Conservation (phyloP, 2,888 invertebrate species). For the Herminia tarsipennalis region DNA sequence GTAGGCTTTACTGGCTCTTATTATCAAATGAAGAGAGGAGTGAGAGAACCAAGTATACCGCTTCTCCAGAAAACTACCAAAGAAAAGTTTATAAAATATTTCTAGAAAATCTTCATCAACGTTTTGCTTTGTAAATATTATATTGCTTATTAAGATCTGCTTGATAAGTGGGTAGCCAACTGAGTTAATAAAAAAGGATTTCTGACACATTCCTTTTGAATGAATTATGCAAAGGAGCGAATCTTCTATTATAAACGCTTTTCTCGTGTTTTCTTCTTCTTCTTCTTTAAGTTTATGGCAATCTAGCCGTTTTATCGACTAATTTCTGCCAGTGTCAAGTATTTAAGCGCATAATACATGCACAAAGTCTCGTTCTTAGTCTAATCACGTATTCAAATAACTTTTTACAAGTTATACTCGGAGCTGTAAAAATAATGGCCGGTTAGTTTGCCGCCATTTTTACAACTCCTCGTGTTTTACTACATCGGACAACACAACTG, state of each 20-base stretch:
- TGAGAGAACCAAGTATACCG: slow-evolving; percentile 25
- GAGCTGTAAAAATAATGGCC: no score
- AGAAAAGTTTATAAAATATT: slow-evolving; percentile 16
- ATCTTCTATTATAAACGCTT: background rate
- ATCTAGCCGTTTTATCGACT: no score
- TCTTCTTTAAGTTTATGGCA: no score
- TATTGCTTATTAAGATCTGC: slow-evolving; percentile 8
- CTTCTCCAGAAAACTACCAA: slow-evolving; percentile 10
- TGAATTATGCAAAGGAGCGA: background rate
- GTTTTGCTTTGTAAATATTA: slow-evolving; percentile 12
- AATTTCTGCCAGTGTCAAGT: no score
- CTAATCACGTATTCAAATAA: no score
- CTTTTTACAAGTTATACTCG: no score
- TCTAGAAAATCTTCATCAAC: slow-evolving; percentile 14
- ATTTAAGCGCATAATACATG: no score
- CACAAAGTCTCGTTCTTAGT: no score
- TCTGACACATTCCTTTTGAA: slow-evolving; percentile 14
- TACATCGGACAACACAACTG: no score
- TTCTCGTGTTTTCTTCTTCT: no score
- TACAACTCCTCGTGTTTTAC: no score
- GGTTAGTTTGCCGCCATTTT: no score
- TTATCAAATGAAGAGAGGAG: slow-evolving; percentile 18
- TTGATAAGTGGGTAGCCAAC: slow-evolving; percentile 12
- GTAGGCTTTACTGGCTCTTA: slow-evolving; percentile 25
- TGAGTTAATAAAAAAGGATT: slow-evolving; percentile 11